A percentile compares a stretch with the other conserved stretches of the same genome.
phyloP scores from a whole-genome alignment of 2,113 vertebrate genomes.

The Brienomyrus longianalis region DNA sequence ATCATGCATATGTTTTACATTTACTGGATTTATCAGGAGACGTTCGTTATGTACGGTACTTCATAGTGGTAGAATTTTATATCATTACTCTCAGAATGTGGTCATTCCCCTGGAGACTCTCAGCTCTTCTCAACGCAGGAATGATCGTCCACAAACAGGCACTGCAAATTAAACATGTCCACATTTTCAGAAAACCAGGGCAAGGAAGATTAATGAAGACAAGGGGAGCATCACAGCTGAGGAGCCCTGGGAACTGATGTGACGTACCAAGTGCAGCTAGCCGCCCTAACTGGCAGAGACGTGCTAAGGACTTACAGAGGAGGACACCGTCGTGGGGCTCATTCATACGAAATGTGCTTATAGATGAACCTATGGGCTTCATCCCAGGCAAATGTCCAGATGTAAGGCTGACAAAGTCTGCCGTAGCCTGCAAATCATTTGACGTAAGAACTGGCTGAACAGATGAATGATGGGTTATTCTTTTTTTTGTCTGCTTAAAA shows the following conservation, averaged over 20 bases:
- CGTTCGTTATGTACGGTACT: background rate
- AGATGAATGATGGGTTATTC: background rate
- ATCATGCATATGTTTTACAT: background rate
- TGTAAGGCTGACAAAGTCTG: background rate
- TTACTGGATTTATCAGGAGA: background rate
- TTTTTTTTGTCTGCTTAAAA: background rate
- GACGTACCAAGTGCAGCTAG: background rate
- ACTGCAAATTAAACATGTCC: background rate
- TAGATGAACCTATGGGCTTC: background rate
- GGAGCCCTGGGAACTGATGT: background rate
- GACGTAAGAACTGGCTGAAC: background rate
- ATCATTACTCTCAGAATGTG: background rate
- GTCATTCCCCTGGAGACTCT: background rate
- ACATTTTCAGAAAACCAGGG: constrained; percentile 9
- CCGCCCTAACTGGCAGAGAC: background rate
- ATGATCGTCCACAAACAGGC: background rate
- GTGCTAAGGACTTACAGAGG: background rate
- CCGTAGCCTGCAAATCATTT: background rate
- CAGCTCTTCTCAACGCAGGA: background rate
- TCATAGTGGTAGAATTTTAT: background rate
- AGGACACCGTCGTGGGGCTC: too few species aligned
- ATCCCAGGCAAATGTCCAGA: background rate
- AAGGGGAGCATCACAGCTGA: background rate
- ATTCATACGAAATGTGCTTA: background rate
- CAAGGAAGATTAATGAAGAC: background rate